A percentile compares a stretch with the other conserved stretches of the same genome.
phyloP scores from a whole-genome alignment of 2,797 vertebrate genomes.

The Sebastes nivosus region DNA sequence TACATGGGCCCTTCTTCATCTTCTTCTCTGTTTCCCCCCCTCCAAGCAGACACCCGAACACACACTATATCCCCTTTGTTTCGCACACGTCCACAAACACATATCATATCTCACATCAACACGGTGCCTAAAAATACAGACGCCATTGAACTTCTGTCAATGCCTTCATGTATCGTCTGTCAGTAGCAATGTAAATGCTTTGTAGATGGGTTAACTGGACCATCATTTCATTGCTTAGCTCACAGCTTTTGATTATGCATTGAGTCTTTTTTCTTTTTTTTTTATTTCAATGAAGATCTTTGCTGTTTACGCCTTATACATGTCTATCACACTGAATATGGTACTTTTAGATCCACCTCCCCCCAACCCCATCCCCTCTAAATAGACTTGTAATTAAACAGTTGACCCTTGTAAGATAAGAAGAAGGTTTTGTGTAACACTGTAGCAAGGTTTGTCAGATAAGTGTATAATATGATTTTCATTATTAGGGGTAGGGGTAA shows the following conservation, averaged over 20 bases:
- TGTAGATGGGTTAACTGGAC: constrained; percentile 68
- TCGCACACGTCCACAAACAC: constrained; percentile 55
- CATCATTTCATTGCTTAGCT: constrained; percentile 68
- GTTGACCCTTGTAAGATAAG: constrained; percentile 77
- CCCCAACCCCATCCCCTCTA: constrained; percentile 31
- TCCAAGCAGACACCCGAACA: constrained; percentile 44
- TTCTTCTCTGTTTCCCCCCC: constrained; percentile 7
- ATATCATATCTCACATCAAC: constrained; percentile 83
- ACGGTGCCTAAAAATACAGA: constrained; percentile 99
- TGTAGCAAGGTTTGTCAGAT: constrained; percentile 79
- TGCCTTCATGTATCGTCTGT: constrained; percentile 83
- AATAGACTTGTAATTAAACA: constrained; percentile 79
- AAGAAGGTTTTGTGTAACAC: constrained; percentile 80
- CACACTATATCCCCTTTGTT: constrained; percentile 28
- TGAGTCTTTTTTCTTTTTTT: constrained; percentile 24
- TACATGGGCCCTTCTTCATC: constrained; percentile 57
- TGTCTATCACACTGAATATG: constrained; percentile 76
- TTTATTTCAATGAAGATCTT: constrained; percentile 64
- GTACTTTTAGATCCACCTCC: constrained; percentile 68
- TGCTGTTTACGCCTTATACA: constrained; percentile 81
- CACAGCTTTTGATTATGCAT: constrained; percentile 72
- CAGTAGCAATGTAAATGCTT: constrained; percentile 86
- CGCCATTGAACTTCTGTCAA: constrained; percentile 86
- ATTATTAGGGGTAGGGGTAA: constrained; percentile 61
- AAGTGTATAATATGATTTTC: constrained; percentile 75